Conservation (phyloP, 2,888 invertebrate species). For the Drosophila sordidula region DNA sequence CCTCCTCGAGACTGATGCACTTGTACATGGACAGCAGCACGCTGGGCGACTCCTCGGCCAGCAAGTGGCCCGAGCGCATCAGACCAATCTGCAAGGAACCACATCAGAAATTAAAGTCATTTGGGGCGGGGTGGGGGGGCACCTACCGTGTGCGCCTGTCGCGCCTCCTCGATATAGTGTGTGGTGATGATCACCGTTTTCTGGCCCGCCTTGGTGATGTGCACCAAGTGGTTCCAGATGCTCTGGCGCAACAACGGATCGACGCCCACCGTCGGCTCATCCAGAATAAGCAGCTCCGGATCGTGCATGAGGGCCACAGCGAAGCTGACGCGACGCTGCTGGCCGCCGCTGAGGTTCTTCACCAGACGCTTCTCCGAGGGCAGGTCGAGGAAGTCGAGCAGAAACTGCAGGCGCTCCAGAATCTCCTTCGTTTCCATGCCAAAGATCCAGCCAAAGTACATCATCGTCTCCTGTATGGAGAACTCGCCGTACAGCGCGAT, state of each 20-base stretch:
- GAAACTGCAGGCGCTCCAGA: conserved; percentile 91
- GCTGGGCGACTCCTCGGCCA: conserved; percentile 96
- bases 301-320: conserved; percentile 97
- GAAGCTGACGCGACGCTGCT: conserved; percentile 95
- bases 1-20: conserved; percentile 94
- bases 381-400: conserved; percentile 95
- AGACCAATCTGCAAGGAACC: conserved; percentile 95
- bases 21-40: conserved; percentile 93
- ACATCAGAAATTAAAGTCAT: no score
- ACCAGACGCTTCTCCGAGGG: conserved; percentile 93
- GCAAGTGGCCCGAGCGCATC: conserved; percentile 95
- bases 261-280: conserved; percentile 97
- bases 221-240: conserved; percentile 97
- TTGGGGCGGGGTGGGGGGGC: no score
- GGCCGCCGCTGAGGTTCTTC: conserved; percentile 94
- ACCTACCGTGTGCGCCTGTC: conserved; percentile 94
- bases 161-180: conserved; percentile 98
- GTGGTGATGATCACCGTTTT: conserved; percentile 97
- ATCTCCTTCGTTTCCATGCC: conserved; percentile 95
- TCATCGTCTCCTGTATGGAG: conserved; percentile 97
- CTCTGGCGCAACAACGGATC: conserved; percentile 95
- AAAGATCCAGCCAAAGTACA: conserved; percentile 98
- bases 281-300: conserved; percentile 95
- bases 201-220: conserved; percentile 94
- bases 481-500: conserved; percentile 96